Percentiles rank a stretch among this genome's conserved stretches.
phyloP scores from a whole-genome alignment of 2,888 invertebrate genomes.

The Tenthredo mesomela region DNA sequence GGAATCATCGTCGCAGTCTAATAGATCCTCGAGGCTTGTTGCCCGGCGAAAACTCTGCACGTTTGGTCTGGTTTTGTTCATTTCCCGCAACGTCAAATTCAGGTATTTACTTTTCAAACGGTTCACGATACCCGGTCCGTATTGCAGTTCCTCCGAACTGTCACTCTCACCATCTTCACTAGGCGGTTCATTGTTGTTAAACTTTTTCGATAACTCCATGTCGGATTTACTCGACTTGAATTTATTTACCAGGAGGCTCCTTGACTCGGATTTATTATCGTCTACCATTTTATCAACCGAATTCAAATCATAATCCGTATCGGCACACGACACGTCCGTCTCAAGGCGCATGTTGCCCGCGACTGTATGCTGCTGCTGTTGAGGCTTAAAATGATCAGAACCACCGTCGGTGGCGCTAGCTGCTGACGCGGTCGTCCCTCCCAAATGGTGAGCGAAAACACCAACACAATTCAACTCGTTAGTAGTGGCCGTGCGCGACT shows the following conservation, averaged over 20 bases:
- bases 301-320: constrained; percentile 70
- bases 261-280: constrained; percentile 58
- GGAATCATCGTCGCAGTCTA: constrained; percentile 83
- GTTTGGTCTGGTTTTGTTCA: constrained; percentile 82
- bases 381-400: constrained; percentile 56
- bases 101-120: constrained; percentile 92
- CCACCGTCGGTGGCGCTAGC: constrained; percentile 69
- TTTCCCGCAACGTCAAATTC: constrained; percentile 90
- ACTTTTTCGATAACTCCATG: constrained; percentile 61
- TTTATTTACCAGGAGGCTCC: constrained; percentile 55
- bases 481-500: constrained; percentile 65
- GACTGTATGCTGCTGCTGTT: constrained; percentile 72
- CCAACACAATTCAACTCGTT: constrained; percentile 35
- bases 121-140: constrained; percentile 95
- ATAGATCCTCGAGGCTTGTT: constrained; percentile 90
- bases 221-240: constrained; percentile 58
- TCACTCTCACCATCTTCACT: constrained; percentile 79
- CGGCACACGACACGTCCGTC: constrained; percentile 69
- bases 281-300: constrained; percentile 57
- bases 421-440: constrained; percentile 70
- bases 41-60: constrained; percentile 87
- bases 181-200: constrained; percentile 37
- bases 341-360: constrained; percentile 75
- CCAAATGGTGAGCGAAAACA: constrained; percentile 50
- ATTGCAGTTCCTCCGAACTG: constrained; percentile 89